Conservation (phyloP, 2,888 invertebrate species). For the Ormyrus labotus region DNA sequence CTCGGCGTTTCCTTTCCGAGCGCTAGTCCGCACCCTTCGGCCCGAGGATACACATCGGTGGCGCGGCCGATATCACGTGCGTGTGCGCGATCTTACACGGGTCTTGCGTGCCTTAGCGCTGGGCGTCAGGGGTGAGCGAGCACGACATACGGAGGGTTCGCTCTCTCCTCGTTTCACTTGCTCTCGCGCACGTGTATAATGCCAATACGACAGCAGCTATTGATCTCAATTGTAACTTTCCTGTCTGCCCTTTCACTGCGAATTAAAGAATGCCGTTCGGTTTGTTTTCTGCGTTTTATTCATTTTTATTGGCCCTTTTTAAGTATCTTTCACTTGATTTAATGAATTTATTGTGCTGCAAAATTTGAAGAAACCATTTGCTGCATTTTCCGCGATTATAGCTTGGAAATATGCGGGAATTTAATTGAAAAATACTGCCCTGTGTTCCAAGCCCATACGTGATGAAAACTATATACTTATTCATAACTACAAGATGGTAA, state of each 20-base stretch:
- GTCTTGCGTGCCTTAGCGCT: conserved; percentile 56
- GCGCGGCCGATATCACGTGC: conserved; percentile 1
- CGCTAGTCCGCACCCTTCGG: conserved; percentile 43
- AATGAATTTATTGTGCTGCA: no score
- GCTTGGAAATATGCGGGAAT: no score
- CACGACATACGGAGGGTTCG: conserved; percentile 67
- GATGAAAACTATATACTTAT: no score
- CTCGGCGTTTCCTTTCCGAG: conserved; percentile 62
- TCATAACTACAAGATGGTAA: no score
- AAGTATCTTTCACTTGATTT: not conserved
- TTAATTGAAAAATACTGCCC: no score
- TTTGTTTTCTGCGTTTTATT: conserved; percentile 10
- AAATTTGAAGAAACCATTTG: no score
- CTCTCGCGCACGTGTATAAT: conserved; percentile 20
- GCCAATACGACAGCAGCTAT: conserved; percentile 36
- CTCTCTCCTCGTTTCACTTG: no score
- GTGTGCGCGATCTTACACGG: conserved; percentile 26
- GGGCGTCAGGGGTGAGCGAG: conserved; percentile 71
- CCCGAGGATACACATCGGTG: conserved; percentile 51
- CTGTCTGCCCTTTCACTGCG: conserved; percentile 33
- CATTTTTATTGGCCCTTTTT: conserved; percentile 22
- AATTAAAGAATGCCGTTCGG: conserved; percentile 32
- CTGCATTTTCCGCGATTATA: no score
- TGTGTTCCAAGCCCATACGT: no score
- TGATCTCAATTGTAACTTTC: conserved; percentile 48